Evolutionary conservation across 2,888 invertebrate genomes (phyloP).

Genomic region (Odontocerum albicorne): DNA sequence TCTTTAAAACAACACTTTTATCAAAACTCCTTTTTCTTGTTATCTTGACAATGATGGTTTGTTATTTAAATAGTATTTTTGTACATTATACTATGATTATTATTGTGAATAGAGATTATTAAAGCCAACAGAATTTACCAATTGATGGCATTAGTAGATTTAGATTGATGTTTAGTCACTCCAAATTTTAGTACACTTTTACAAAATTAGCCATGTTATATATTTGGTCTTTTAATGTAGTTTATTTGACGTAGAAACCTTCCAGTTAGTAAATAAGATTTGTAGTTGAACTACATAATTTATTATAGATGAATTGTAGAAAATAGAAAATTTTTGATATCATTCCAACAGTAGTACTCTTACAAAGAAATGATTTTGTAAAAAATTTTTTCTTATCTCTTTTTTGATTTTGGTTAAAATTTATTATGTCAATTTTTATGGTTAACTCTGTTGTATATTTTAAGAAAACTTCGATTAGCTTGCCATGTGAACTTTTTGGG

Average conservation of each 20-base stretch:
- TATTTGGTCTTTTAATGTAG: conserved; percentile 17
- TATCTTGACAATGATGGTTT: neutral
- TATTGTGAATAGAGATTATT: neutral
- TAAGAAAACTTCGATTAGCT: too few species aligned
- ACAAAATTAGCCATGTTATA: conserved; percentile 9
- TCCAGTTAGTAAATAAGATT: conserved; percentile 18
- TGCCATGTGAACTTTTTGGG: too few species aligned
- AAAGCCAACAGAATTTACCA: conserved; percentile 3
- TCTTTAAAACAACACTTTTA: too few species aligned
- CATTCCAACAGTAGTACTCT: too few species aligned
- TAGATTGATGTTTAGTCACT: conserved; percentile 23
- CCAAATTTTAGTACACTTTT: conserved; percentile 13
- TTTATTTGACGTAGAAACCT: conserved; percentile 24
- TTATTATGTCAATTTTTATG: too few species aligned
- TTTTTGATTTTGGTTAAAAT: too few species aligned
- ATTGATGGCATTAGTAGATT: conserved; percentile 15
- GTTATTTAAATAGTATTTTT: neutral
- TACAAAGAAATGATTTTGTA: too few species aligned
- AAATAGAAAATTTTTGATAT: conserved; percentile 19
- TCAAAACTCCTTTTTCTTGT: too few species aligned
- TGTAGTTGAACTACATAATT: conserved; percentile 25
- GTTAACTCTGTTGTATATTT: too few species aligned
- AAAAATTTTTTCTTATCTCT: too few species aligned
- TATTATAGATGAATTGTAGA: conserved; percentile 23
- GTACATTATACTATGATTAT: neutral